A percentile compares a stretch with the other conserved stretches of the same genome.
Conservation (phyloP, 2,113 vertebrate species). For the Cranoglanis bouderius region DNA sequence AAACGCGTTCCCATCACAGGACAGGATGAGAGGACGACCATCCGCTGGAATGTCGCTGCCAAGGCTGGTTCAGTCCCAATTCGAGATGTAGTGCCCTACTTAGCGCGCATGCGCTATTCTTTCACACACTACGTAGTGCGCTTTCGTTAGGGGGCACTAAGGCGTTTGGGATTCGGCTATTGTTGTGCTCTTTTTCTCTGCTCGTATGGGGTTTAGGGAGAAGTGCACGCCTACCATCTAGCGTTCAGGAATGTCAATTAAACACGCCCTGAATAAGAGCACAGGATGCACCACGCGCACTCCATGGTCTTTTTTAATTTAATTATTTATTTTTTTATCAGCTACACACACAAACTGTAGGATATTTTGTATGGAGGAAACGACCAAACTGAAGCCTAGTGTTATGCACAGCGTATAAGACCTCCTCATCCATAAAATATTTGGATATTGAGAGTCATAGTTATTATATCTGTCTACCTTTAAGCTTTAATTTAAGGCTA, state of each 20-base stretch:
- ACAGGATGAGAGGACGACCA: no score
- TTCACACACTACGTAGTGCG: neutral
- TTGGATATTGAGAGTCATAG: no score
- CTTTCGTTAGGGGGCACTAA: neutral
- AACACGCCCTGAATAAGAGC: neutral
- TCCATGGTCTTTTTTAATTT: no score
- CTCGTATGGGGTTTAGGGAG: neutral
- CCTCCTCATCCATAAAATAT: no score
- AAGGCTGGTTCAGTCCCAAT: neutral
- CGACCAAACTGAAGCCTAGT: neutral
- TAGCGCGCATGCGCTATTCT: neutral
- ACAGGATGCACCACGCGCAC: neutral
- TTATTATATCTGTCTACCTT: no score
- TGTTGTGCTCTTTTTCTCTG: neutral
- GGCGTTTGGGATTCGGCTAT: neutral
- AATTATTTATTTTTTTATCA: no score
- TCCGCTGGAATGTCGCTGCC: constrained; percentile 14
- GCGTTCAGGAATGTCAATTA: neutral
- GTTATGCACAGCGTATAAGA: no score
- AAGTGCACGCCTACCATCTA: constrained; percentile 29
- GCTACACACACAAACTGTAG: neutral
- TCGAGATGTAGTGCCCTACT: neutral
- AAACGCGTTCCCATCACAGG: neutral
- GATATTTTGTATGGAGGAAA: neutral
- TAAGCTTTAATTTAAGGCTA: no score